These are phyloP conservation scores for Petrophora chlorosata DNA, from an alignment of 2,888 invertebrate genomes.

Conservation along the genomic window DNA sequence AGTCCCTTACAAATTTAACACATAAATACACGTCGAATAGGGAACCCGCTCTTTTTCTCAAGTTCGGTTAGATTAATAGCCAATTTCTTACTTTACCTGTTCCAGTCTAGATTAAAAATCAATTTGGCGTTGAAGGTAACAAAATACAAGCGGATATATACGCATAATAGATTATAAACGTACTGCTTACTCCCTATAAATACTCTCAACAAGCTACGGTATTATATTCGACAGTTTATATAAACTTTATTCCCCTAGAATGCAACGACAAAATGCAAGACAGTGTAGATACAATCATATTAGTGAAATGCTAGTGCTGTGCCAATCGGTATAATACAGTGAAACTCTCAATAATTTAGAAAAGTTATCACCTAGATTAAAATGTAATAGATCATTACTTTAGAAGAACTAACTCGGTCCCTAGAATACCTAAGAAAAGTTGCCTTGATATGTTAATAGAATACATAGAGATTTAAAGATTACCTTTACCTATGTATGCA, in stretches of 20 bases:
- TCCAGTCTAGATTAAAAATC: too few species aligned
- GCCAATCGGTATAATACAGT: conserved; percentile 68
- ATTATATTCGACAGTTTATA: conserved; percentile 56
- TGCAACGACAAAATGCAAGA: conserved; percentile 76
- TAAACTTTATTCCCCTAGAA: conserved; percentile 53
- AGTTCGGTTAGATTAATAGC: too few species aligned
- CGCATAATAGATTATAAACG: neutral
- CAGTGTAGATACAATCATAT: conserved; percentile 69
- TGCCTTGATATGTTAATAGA: conserved; percentile 40
- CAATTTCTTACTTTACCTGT: too few species aligned
- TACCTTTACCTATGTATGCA: conserved; percentile 10
- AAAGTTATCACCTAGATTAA: conserved; percentile 39
- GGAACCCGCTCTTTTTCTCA: too few species aligned
- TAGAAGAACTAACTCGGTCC: conserved; percentile 5
- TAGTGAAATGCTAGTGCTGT: conserved; percentile 75
- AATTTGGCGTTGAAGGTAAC: conserved; percentile 3
- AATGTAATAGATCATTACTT: conserved; percentile 6
- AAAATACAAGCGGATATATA: conserved; percentile 4
- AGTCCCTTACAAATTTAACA: too few species aligned
- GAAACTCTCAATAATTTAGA: conserved; percentile 55
- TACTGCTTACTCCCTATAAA: conserved; percentile 72
- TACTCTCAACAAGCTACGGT: conserved; percentile 67
- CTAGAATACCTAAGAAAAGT: conserved; percentile 14
- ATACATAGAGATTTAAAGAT: conserved; percentile 7
- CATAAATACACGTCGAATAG: too few species aligned